Base-by-base conservation (phyloP, 1,140 invertebrate genomes). In the Arctopsyche grandis region DNA sequence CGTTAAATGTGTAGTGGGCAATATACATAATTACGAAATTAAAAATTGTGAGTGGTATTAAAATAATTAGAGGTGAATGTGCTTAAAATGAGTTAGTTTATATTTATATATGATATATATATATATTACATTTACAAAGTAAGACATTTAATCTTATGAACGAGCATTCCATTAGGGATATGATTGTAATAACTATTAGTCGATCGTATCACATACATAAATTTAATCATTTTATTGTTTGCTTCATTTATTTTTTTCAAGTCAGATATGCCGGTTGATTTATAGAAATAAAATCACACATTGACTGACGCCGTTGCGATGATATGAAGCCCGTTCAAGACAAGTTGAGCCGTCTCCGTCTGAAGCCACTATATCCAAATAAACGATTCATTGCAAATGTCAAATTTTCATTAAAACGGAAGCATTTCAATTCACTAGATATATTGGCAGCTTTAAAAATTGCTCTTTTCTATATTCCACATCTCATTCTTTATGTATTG, bases 71-170 rank as follows among this genome's bases (percentile, higher is more conserved):
- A 80, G 77, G 81, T 82, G 81, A 82, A 80, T 82, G 81, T 82
- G 81, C 81, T 82, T 82, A 79, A 73, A 75, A 79, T 82, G 77
- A 77, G 75, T 80, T 82, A 82, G 81, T 77, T 78, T 52, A 52
- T 52, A 52, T 14, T 5, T 52, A 52, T 52, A 4, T 5, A 5
- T 5, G 3, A 38, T 12, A 52, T 52, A 52, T 14, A 14, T 52
- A 52, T 52, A 43, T 44, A 29, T 75, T 79, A 76, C 71, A 66
- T 24, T 81, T 73, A 58, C 29, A 38, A 38, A 69, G 60, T 82
- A 82, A 80, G 81, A 69, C 79, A 82, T 82, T 80, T 80, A 82
- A 82, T 82, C 81, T 82, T 82, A 82, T 82, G 81, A 82, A 78
- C 73, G 75, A 78, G 77, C 81, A 82, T 82, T 82, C 81, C 81